Percentiles rank a stretch among this genome's conserved stretches.
These are phyloP conservation scores for Paralvinella palmiformis DNA, from an alignment of 1,140 invertebrate genomes.

Conservation along the genomic window DNA sequence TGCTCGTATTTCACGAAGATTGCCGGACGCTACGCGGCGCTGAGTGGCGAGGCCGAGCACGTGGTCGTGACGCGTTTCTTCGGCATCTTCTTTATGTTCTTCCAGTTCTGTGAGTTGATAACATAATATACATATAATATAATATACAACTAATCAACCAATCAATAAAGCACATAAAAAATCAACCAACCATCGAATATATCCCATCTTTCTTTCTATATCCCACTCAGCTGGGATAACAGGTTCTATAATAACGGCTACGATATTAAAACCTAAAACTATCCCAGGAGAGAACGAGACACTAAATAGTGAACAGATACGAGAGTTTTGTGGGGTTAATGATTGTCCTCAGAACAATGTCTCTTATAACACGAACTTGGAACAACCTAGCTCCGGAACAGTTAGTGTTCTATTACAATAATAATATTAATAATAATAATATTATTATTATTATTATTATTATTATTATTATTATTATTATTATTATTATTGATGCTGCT, in stretches of 20 bases:
- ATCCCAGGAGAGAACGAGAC: not conserved
- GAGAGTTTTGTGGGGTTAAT: conserved; percentile 16
- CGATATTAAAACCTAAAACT: conserved; percentile 1
- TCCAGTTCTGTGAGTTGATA: conserved; percentile 77
- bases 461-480: not conserved
- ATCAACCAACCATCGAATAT: not conserved
- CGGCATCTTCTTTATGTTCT: conserved; percentile 95
- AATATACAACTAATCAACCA: not conserved
- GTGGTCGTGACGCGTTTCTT: conserved; percentile 91
- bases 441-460: not conserved
- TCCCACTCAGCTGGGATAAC: conserved; percentile 17
- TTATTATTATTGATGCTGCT: too few species aligned
- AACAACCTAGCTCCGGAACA: not conserved
- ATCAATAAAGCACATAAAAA: not conserved
- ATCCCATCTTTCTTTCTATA: conserved; percentile 19
- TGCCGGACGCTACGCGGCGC: conserved; percentile 63
- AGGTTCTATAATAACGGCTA: conserved; percentile 12
- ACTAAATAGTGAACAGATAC: conserved; percentile 1
- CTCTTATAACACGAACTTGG: conserved; percentile 18
- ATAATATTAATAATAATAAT: conserved; percentile 8
- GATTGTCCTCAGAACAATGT: conserved; percentile 17
- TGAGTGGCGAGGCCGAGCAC: conserved; percentile 64
- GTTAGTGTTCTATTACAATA: not conserved
- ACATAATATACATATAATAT: conserved; percentile 1
- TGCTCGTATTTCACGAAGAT: conserved; percentile 88